Percentiles rank a stretch among this genome's conserved stretches.
Evolutionary conservation across 2,888 invertebrate genomes (phyloP).

Genomic region (Oconnorella tubifera): DNA sequence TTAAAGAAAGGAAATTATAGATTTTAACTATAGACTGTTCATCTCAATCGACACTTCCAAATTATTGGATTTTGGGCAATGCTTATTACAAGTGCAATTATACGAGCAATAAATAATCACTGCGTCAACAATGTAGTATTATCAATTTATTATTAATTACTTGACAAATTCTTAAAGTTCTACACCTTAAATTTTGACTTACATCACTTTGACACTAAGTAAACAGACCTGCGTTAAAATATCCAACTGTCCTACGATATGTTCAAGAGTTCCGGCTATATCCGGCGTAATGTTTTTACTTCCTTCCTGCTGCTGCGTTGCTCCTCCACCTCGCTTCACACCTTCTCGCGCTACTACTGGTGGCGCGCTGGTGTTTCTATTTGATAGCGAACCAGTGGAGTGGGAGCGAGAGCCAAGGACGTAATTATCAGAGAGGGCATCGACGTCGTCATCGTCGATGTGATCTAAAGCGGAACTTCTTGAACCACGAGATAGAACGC

Average conservation of each 20-base stretch:
- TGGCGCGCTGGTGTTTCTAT: background rate
- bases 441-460: slow-evolving; percentile 3
- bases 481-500: background rate
- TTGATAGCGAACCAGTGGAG: background rate
- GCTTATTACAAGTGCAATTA: no score
- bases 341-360: background rate
- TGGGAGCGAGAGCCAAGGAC: background rate
- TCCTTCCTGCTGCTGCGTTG: background rate
- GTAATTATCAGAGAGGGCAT: background rate
- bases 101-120: no score
- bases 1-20: no score
- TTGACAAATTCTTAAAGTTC: no score
- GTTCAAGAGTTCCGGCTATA: slow-evolving; percentile 48
- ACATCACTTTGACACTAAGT: no score
- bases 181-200: no score
- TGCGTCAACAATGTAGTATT: no score
- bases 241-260: slow-evolving; percentile 56
- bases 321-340: background rate
- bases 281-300: background rate
- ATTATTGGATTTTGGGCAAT: no score
- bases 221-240: slow-evolving; percentile 55
- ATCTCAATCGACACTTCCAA: no score
- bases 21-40: no score
- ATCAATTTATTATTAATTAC: no score
- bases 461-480: background rate